Base-by-base conservation (phyloP, 2,113 vertebrate genomes). In the Oncorhynchus clarkii region DNA sequence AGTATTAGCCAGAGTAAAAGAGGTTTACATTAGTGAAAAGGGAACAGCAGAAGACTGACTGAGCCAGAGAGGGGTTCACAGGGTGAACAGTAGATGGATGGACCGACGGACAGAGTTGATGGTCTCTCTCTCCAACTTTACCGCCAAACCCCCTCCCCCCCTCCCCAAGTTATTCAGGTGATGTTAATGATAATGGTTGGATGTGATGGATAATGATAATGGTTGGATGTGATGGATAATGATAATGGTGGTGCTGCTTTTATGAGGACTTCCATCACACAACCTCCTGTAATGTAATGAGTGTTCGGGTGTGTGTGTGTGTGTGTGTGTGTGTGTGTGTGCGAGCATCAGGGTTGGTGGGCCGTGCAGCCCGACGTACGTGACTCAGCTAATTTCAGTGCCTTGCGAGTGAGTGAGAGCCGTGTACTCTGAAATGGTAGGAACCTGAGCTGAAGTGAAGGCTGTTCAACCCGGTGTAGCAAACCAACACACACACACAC, bases 371-470 rank as follows among this genome's bases (percentile, higher is more conserved):
- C 51, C 14, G 16, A 18, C 16, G 3, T 5, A 16, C 51, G 62
- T 80, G 78, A 80, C 69, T 78, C 65, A 73, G 75, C 77, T 86
- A 73, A 80, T 81, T 80, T 75, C 27, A 29, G 73, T 0, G 68
- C 45, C n/a, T 22, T 60, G 70, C 9, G 29, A 78, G 39, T 26
- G 66, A 29, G 31, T 66, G 64, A 14, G 20, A 16, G 67, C 31
- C 31, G 66, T 3, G 64, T 24, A 24, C 64, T 6, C 62, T 26
- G 62, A 24, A 66, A 66, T 16, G 6, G 14, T 29, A n/a, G 62
- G 39, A 13, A 66, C 24, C 24, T 45, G 39, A 45, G 39, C 62
- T 24, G 64, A 66, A n/a, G 22, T 29, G 26, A 8, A 66, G 64
- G 64, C 64, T 29, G 29, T 66, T 66, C 24, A 14, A 66, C 59